These are phyloP conservation scores for Danio choprae DNA, from an alignment of 2,797 vertebrate species.

Conservation along the genomic window DNA sequence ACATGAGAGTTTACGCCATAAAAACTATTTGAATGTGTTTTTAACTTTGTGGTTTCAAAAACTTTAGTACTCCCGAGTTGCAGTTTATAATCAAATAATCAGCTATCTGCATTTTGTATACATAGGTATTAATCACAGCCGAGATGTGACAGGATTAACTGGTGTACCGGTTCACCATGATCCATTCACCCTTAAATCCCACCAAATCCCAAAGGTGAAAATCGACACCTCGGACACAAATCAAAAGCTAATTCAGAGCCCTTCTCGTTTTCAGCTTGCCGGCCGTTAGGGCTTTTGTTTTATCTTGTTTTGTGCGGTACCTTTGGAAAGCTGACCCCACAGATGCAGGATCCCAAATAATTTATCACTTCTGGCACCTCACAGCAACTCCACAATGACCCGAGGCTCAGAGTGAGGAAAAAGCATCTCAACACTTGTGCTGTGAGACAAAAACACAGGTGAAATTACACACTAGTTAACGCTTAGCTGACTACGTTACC, in stretches of 20 bases:
- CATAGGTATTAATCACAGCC: not conserved
- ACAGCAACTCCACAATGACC: slow-evolving; percentile 52
- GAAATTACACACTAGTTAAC: slow-evolving; percentile 64
- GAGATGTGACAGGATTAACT: not conserved
- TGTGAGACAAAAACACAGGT: slow-evolving; percentile 59
- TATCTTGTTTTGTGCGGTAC: slow-evolving; percentile 33
- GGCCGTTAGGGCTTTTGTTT: slow-evolving; percentile 48
- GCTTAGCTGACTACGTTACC: slow-evolving; percentile 35
- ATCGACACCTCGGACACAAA: slow-evolving; percentile 33
- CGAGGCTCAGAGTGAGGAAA: slow-evolving; percentile 54
- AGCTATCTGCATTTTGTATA: not conserved
- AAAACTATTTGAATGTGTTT: too few relatives aligned
- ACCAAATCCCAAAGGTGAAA: slow-evolving; percentile 36
- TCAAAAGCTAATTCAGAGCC: slow-evolving; percentile 38
- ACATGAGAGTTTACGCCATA: too few relatives aligned
- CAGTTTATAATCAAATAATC: too few relatives aligned
- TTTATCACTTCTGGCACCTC: slow-evolving; percentile 58
- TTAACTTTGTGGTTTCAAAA: too few relatives aligned
- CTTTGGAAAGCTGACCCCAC: slow-evolving; percentile 56
- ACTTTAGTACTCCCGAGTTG: too few relatives aligned
- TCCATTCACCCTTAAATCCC: slow-evolving; percentile 21
- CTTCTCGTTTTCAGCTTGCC: slow-evolving; percentile 23
- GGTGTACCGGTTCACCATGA: slow-evolving; percentile 1
- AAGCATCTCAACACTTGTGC: slow-evolving; percentile 54
- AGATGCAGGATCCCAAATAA: slow-evolving; percentile 54